Base-by-base conservation (phyloP, 2,888 invertebrate genomes). In the Acleris literana region DNA sequence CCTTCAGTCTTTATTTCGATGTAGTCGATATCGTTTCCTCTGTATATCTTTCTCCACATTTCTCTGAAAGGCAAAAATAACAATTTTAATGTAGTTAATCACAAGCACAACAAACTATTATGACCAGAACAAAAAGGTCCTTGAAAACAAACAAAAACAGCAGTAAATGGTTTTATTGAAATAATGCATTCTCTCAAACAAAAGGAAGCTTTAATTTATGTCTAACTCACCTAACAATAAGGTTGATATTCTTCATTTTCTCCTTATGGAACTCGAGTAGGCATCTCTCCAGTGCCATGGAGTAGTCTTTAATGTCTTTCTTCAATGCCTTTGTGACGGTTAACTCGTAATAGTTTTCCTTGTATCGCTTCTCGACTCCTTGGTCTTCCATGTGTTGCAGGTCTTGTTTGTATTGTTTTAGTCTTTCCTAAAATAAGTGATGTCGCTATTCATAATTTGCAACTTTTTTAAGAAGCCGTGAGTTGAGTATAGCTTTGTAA, bases 1-100 rank as follows among this genome's bases (percentile, higher is more conserved):
- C 94, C 94, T 73, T 96, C 94, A 66, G 97, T 95, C 91, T 95
- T 94, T 68, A 99, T 98, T 90, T 98, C 96, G 78, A 99, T 99
- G 67, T 96, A 97, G 79, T 99, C 98, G 72, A 99, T 99, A 86
- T 99, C 99, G 77, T 96, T 97, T n/a, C 98, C 98, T 75, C 94
- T 93, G 81, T 97, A 97, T 69, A 97, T 95, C 69, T 94, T 93
- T 57, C 95, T 88, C 98, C 98, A 98, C 75, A 96, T 88, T 75
- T 92, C 92, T 71, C 93, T 93, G 75, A 65, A 84, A 86, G 3
- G 3, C 62, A 16, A 63, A 25, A 46, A 51, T 56, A 5, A 2
- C 6, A n/a, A 25, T 17, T n/a, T 18, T 4, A 13, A 5, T 53
- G 3, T 39, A 39, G 3, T 13, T 39, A 39, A 13, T 33, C 33